Conservation (phyloP, 2,113 vertebrate species). For the Electrona antarctica region DNA sequence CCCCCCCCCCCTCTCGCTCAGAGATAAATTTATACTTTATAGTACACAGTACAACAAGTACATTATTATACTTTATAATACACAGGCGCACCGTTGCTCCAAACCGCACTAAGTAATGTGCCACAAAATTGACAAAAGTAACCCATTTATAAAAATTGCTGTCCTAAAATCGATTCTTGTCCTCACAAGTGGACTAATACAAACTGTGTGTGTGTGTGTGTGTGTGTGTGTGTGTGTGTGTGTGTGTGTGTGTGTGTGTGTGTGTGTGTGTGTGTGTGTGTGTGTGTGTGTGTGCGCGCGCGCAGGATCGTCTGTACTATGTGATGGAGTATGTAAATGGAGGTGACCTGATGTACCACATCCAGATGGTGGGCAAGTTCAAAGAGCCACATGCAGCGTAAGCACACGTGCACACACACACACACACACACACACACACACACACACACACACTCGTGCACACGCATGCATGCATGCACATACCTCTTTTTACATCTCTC, state of each 20-base stretch:
- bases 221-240: slow-evolving; percentile 21
- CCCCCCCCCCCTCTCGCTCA: no score
- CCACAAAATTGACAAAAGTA: no score
- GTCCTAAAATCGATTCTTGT: no score
- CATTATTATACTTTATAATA: no score
- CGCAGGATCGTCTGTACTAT: slow-evolving; percentile 91
- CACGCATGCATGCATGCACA: slow-evolving; percentile 11
- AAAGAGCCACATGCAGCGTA: slow-evolving; percentile 93
- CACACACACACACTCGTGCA: slow-evolving; percentile 7
- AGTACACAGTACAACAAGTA: no score
- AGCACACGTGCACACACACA: slow-evolving; percentile 57
- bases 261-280: slow-evolving; percentile 7
- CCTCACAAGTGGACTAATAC: no score
- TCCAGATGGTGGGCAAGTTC: slow-evolving; percentile 92
- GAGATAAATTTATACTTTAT: no score
- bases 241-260: slow-evolving; percentile 10
- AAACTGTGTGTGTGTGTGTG: not conserved
- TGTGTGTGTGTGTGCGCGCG: slow-evolving; percentile 11
- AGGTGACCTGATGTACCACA: slow-evolving; percentile 94
- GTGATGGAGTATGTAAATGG: slow-evolving; percentile 95
- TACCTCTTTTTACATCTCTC: slow-evolving; percentile 14
- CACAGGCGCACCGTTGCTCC: no score
- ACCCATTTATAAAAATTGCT: no score
- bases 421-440: not conserved
- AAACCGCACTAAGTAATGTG: no score